Base-by-base conservation (phyloP, 1,140 invertebrate genomes). In the Drosophila rhopaloa region DNA sequence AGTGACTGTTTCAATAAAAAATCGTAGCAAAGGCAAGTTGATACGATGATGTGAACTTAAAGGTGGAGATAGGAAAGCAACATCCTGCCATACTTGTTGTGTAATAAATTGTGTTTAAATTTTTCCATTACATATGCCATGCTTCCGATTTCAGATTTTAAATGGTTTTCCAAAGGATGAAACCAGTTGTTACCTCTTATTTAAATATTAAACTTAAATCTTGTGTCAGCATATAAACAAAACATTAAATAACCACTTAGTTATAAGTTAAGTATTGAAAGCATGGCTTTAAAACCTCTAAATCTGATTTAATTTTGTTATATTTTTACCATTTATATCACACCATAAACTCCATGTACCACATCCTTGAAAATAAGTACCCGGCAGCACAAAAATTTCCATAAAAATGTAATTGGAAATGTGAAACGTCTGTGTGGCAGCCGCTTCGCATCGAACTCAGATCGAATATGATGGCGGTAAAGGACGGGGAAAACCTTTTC, bases 381-480 rank as follows among this genome's bases (percentile, higher is more conserved):
- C 32, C 38, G 47, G 55, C 73, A 74, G 58, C 70, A 73, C 32
- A 74, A 55, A 65, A 61, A 54, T 73, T 74, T 46, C 54, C 54
- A 65, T 76, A 55, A 68, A 82, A 68, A 59, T 72, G 71, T 82
- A 88, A 88, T 86, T 88, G 76, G 79, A 86, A 86, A 86, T 82
- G 71, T 56, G 83, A 88, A 80, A 56, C 60, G 46, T 66, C 46
- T 47, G 58, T 44, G 61, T 19, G 50, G 60, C 43, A 48, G 46
- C 54, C 66, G 65, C 74, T 76, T 66, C 13, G 38, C 50, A 51
- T 56, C 48, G 73, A 76, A 51, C 55, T 48, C n/a, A 16, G 8
- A 54, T 66, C 27, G 43, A 53, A 65, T 65, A 57, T 53, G 47
- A 37, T 19, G 10, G 37, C 6, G 43, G 4, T 32, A 11, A 29